Base-by-base conservation (phyloP, 2,888 invertebrate species). In the Noctuana brunneofusca region DNA sequence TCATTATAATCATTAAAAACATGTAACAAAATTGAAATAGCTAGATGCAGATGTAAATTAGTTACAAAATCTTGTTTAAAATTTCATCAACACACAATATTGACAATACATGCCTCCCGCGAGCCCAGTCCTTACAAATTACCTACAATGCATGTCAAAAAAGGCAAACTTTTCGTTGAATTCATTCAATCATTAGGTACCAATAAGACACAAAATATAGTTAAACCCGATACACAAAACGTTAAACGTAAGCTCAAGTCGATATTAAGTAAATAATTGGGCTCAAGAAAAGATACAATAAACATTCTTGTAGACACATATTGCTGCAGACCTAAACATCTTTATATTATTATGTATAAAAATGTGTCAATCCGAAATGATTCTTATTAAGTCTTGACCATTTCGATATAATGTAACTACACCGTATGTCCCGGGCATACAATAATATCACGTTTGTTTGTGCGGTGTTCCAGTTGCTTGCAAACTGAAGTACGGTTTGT, bases 391-490 rank as follows among this genome's bases (percentile, higher is more conserved):
- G 12, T 35, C 1, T 2, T 3, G n/a, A 3, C n/a, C 0, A 35
- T 35, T 35, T 8, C 8, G 8, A 1, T 27, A 27, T 27, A 27
- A 27, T 27, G 5, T 8, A 8, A 27, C 27, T 3, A 27, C n/a
- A 11, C 11, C 12, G 35, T 9, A 12, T n/a, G 35, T 35, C 9
- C 3, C 35, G 35, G 35, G 35, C 35, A 35, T 9, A 35, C 2
- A 27, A 27, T 8, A 27, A 8, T 27, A 27, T 27, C 1, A 27
- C 27, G 27, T 35, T 35, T 35, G 12, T 20, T n/a, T 38, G n/a
- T 35, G 38, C 38, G 54, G 22, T 35, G 9, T 38, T 54, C 5
- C 12, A n/a, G n/a, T 53, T 20, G 18, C 53, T 53, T 22, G 53
- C 32, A 35, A 50, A 50, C 24, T 16, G 49, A 52, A 52, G 32